phyloP scores from a whole-genome alignment of 2,888 invertebrate genomes.

The Malachius bipustulatus region DNA sequence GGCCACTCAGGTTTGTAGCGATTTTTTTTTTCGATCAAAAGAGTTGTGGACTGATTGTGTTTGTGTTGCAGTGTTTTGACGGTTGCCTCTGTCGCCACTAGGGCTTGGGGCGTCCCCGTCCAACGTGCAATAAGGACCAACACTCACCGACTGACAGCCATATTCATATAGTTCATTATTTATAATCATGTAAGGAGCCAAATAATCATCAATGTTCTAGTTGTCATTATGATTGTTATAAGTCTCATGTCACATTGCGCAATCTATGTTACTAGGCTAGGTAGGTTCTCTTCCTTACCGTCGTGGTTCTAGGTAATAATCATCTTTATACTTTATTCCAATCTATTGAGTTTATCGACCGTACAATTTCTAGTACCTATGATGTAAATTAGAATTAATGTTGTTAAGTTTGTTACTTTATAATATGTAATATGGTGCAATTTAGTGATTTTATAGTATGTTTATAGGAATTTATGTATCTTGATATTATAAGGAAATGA shows the following conservation, averaged over 20 bases:
- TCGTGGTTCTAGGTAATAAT: conserved; percentile 16
- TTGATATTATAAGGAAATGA: conserved; percentile 26
- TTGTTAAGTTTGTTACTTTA: conserved; percentile 20
- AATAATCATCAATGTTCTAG: conserved; percentile 37
- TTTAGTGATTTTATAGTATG: conserved; percentile 20
- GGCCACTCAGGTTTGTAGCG: conserved; percentile 41
- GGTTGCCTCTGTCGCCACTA: conserved; percentile 36
- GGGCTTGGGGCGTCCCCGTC: conserved; percentile 37
- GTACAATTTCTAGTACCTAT: conserved; percentile 12
- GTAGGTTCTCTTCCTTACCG: conserved; percentile 19
- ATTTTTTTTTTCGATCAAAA: conserved; percentile 6
- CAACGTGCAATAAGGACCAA: conserved; percentile 40
- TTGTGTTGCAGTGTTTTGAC: conserved; percentile 37
- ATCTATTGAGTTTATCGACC: conserved; percentile 16
- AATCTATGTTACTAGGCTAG: conserved; percentile 27
- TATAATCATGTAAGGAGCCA: conserved; percentile 33
- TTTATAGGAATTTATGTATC: conserved; percentile 21
- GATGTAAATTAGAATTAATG: conserved; percentile 9
- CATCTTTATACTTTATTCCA: conserved; percentile 21
- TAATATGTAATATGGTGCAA: conserved; percentile 23
- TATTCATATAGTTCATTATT: conserved; percentile 37
- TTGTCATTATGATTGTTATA: conserved; percentile 32
- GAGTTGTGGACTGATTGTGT: conserved; percentile 13
- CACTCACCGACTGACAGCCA: conserved; percentile 37
- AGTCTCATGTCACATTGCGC: conserved; percentile 30